Evolutionary conservation across 2,888 invertebrate species (phyloP).

Genomic region (Stomorhina lunata): DNA sequence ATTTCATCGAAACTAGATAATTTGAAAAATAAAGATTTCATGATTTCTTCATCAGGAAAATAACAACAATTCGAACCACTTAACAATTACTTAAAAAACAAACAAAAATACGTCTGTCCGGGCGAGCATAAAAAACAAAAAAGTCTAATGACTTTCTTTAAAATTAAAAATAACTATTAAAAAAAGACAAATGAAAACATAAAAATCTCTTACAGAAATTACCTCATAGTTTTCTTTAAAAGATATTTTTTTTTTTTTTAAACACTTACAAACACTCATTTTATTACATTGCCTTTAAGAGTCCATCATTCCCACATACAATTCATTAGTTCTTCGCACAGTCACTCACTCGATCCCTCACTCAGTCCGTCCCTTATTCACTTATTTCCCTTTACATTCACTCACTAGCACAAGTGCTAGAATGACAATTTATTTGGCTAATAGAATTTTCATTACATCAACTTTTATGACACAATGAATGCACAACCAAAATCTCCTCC

Average conservation of each 20-base stretch:
- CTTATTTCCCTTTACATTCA: neutral
- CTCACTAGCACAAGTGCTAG: neutral
- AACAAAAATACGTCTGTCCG: too few species aligned
- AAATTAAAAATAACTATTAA: neutral
- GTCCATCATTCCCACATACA: neutral
- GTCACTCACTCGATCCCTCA: constrained; percentile 4
- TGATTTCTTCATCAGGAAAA: neutral
- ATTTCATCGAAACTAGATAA: neutral
- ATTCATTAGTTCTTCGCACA: neutral
- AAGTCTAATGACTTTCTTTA: neutral
- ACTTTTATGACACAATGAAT: constrained; percentile 34
- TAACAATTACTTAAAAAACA: constrained; percentile 21
- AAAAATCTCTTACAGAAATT: constrained; percentile 16
- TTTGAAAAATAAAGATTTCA: neutral
- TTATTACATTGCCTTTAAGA: neutral
- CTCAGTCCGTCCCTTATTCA: neutral
- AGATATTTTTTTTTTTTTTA: neutral
- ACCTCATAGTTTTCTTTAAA: neutral
- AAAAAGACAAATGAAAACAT: neutral
- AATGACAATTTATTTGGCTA: constrained; percentile 41
- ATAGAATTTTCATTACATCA: constrained; percentile 54
- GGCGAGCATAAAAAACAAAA: neutral
- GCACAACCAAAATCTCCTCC: neutral
- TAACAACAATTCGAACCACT: neutral
- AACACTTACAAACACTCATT: neutral